Conservation (phyloP, 2,797 vertebrate genomes). For the Tragelaphus eurycerus region DNA sequence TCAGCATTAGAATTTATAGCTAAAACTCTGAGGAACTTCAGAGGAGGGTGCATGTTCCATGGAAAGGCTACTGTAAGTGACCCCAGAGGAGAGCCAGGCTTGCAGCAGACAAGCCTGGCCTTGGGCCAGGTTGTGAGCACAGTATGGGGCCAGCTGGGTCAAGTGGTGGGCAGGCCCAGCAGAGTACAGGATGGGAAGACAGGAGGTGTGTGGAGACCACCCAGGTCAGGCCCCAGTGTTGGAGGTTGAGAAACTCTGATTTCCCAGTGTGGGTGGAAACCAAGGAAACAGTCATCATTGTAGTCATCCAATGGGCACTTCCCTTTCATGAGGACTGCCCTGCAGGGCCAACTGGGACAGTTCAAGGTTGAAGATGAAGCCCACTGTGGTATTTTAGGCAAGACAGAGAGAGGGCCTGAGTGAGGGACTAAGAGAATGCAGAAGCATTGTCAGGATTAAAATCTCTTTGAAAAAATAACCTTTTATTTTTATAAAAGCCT, state of each 20-base stretch:
- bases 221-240: background rate
- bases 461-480: background rate
- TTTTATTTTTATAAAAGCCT: background rate
- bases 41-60: background rate
- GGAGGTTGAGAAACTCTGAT: background rate
- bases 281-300: rapidly evolving
- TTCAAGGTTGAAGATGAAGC: background rate
- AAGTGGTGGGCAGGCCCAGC: rapidly evolving
- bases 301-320: background rate
- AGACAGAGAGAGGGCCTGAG: background rate
- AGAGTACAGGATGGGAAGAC: no score
- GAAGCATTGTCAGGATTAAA: background rate
- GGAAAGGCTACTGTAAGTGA: background rate
- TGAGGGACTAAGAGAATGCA: background rate
- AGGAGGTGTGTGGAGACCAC: background rate
- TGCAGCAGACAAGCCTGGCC: background rate
- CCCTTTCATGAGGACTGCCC: background rate
- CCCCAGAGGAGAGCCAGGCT: background rate
- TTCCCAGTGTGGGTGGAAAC: background rate
- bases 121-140: background rate
- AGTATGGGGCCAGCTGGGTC: background rate
- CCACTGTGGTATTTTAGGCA: background rate
- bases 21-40: background rate
- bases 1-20: background rate
- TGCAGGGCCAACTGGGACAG: background rate